Base-by-base conservation (phyloP, 2,113 vertebrate genomes). In the Tinamus guttatus region DNA sequence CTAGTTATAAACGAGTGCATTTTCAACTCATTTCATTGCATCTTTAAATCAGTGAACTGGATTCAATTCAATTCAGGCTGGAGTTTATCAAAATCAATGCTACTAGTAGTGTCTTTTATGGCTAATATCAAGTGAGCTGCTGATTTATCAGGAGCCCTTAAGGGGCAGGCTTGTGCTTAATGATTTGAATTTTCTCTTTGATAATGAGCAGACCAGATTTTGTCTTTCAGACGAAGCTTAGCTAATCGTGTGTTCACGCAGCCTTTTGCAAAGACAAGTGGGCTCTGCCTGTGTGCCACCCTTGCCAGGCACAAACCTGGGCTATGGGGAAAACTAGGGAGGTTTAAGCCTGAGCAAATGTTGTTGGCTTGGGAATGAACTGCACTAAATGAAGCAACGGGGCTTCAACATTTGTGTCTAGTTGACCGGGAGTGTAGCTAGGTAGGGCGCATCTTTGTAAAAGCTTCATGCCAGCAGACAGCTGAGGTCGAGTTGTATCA, bases 341-440 rank as follows among this genome's bases (percentile, higher is more conserved):
- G 11, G 2, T 59, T 69, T 77, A 52, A 85, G 41, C 49, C 65
- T 5, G 82, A 85, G 76, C 45, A 79, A 8, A 27, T 62, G 11
- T 38, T 85, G 43, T 20, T 65, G 34, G 45, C 36, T 80, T 87
- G 58, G 34, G 21, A 3, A 0, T 58, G 70, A 82, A 64, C 25
- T 56, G 18, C 65, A 20, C 34, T 65, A 20, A 91, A 41, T 82
- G 82, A 25, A 0, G 4, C 38, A 52, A 0, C 7, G 30, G 36
- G 20, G 10, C 45, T 95, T 70, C 73, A 51, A 30, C 45, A 0
- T 0, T 74, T 54, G 65, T 0, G 0, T 36, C 22, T 40, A 67
- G 40, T 8, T 74, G 45, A 49, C 7, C 0, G 5, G 19, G 51
- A 70, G 78, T 36, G 36, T 17, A 20, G 43, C 38, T 63, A 83